These are phyloP conservation scores for Falco punctatus DNA, from an alignment of 2,113 vertebrate species.

Conservation along the genomic window DNA sequence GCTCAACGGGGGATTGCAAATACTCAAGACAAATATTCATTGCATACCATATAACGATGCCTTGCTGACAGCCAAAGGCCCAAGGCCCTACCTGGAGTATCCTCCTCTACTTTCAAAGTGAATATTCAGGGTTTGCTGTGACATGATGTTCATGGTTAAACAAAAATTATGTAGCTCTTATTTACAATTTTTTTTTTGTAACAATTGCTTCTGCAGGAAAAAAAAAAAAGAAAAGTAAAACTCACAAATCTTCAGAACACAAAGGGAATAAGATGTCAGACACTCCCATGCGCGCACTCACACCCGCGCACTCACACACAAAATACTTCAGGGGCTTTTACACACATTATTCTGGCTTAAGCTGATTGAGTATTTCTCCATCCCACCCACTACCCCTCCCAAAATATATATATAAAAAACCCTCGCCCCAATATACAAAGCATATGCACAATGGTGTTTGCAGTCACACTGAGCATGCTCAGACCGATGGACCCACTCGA, in stretches of 20 bases:
- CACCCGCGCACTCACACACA: constrained; percentile 66
- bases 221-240: constrained; percentile 29
- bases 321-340: constrained; percentile 65
- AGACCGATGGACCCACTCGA: constrained; percentile 51
- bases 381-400: constrained; percentile 56
- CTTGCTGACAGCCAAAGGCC: not conserved
- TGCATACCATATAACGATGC: constrained; percentile 42
- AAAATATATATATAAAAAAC: constrained; percentile 75
- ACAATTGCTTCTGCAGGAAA: constrained; percentile 72
- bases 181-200: constrained; percentile 75
- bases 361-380: constrained; percentile 65
- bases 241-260: constrained; percentile 68
- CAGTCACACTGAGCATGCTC: constrained; percentile 73
- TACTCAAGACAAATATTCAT: constrained; percentile 57
- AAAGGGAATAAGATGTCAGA: constrained; percentile 65
- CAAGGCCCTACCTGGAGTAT: constrained; percentile 27
- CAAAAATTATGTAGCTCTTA: constrained; percentile 76
- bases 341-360: constrained; percentile 74
- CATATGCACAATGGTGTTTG: constrained; percentile 66
- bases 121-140: constrained; percentile 69
- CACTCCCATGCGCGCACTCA: constrained; percentile 49
- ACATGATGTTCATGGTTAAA: constrained; percentile 69
- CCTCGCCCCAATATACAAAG: constrained; percentile 78
- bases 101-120: constrained; percentile 28
- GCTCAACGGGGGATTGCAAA: constrained; percentile 36